These are phyloP conservation scores for Brachypodius melanocephalos DNA, from an alignment of 2,113 vertebrate genomes.

Conservation along the genomic window DNA sequence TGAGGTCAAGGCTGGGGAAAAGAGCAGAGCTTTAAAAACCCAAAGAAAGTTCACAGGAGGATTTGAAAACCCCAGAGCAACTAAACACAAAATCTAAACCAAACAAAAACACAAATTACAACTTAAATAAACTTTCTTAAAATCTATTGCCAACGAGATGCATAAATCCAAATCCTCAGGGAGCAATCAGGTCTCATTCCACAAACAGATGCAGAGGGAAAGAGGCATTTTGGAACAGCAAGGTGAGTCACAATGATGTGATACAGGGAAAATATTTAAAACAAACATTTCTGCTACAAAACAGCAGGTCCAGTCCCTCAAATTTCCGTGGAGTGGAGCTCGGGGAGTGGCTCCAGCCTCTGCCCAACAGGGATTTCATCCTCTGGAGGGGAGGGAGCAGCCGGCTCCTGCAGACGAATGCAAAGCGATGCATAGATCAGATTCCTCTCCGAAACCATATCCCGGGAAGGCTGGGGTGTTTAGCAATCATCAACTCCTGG, in stretches of 20 bases:
- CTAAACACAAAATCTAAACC: neutral
- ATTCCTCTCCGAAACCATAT: neutral
- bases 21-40: neutral
- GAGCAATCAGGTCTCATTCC: neutral
- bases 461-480: neutral
- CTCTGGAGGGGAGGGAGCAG: neutral
- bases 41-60: neutral
- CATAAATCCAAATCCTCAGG: neutral
- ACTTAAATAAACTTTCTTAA: neutral
- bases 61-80: neutral
- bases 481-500: constrained; percentile 51
- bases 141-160: neutral
- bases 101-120: neutral
- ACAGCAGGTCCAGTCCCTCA: neutral
- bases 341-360: neutral
- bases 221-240: neutral
- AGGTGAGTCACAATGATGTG: neutral
- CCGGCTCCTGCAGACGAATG: neutral
- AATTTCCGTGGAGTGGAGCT: neutral
- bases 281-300: neutral
- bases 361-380: neutral
- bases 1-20: neutral
- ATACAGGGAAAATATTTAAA: neutral
- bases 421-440: neutral
- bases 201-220: neutral